Evolutionary conservation across 2,888 invertebrate species (phyloP).

Genomic region (Drosophila birchii): DNA sequence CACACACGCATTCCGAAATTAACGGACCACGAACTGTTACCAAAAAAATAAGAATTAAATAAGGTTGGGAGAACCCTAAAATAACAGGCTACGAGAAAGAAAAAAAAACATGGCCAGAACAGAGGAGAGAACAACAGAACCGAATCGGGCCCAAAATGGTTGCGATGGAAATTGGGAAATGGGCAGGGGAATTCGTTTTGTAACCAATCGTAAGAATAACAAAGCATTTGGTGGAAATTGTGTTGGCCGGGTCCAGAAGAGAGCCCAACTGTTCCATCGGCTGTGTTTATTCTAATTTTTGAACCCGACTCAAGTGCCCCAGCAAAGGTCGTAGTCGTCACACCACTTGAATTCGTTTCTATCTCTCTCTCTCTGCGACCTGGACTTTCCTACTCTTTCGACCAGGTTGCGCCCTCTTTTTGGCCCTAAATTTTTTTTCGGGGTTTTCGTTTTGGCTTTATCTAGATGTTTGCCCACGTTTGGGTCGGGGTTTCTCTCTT

Average conservation of each 20-base stretch:
- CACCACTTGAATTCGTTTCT: constrained; percentile 68
- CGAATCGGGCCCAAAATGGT: constrained; percentile 64
- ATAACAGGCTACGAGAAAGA: constrained; percentile 69
- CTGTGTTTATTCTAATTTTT: constrained; percentile 81
- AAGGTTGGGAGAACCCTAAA: constrained; percentile 67
- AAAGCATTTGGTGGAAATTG: constrained; percentile 37
- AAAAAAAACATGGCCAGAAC: constrained; percentile 77
- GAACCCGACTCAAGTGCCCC: constrained; percentile 77
- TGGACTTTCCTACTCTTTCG: constrained; percentile 23
- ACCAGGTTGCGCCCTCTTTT: constrained; percentile 60
- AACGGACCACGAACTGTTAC: constrained; percentile 73
- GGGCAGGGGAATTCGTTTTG: constrained; percentile 53
- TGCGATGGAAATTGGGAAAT: constrained; percentile 31
- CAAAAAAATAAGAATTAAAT: constrained; percentile 56
- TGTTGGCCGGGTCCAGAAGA: constrained; percentile 28
- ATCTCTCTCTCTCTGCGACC: constrained; percentile 11
- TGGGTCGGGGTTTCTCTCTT: constrained; percentile 41
- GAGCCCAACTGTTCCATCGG: constrained; percentile 56
- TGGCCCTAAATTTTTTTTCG: constrained; percentile 23
- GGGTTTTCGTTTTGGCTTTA: constrained; percentile 45
- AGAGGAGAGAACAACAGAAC: constrained; percentile 15
- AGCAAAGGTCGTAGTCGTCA: constrained; percentile 74
- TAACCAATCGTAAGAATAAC: constrained; percentile 80
- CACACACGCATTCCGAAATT: constrained; percentile 36
- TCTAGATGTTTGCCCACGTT: constrained; percentile 69